Evolutionary conservation across 1,140 invertebrate species (phyloP).

Genomic region (Brachionus koreanus): DNA sequence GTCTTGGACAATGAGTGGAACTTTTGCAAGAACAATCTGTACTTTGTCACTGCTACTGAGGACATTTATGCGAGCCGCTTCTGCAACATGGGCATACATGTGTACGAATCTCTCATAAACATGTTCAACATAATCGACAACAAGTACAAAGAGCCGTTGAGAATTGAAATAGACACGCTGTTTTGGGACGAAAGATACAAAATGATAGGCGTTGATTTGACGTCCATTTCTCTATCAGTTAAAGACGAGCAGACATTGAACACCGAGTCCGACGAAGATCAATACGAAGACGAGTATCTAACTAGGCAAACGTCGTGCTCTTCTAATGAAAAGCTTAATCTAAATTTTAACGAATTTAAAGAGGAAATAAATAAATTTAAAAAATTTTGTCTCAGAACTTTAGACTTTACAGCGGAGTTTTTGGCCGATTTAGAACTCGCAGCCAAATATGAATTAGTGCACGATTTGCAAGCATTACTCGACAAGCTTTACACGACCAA

Average conservation of each 20-base stretch:
- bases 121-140: neutral
- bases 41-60: conserved; percentile 35
- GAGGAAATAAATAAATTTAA: neutral
- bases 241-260: neutral
- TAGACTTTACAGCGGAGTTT: neutral
- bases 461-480: neutral
- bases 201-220: neutral
- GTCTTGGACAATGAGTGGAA: conserved; percentile 39
- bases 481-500: neutral
- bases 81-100: neutral
- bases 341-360: conserved; percentile 26
- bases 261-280: neutral
- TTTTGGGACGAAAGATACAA: neutral
- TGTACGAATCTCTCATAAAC: neutral
- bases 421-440: conserved; percentile 26
- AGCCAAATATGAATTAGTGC: neutral
- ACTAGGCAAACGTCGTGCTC: neutral
- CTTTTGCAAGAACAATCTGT: conserved; percentile 40
- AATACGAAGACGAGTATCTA: neutral
- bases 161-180: neutral
- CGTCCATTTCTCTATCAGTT: neutral
- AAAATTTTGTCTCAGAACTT: neutral
- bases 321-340: neutral
- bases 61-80: conserved; percentile 35
- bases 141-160: conserved; percentile 21